phyloP scores from a whole-genome alignment of 1,140 invertebrate genomes.

The Telenomus remus region DNA sequence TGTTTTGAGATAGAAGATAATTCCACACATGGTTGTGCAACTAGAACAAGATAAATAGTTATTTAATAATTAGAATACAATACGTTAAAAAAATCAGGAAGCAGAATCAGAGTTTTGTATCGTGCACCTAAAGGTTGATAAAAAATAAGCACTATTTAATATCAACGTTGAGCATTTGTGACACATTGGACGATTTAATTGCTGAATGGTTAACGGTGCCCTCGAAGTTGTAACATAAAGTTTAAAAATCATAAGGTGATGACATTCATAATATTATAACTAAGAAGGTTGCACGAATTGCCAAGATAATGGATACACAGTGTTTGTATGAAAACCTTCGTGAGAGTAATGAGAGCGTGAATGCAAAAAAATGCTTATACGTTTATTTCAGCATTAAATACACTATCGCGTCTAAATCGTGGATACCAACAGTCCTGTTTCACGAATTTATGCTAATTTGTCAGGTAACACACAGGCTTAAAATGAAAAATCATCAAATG shows the following conservation, averaged over 20 bases:
- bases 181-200: conserved; percentile 3
- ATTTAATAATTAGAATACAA: background rate
- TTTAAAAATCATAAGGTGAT: conserved; percentile 33
- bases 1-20: no score
- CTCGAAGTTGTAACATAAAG: conserved; percentile 9
- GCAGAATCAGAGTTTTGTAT: background rate
- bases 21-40: background rate
- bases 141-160: background rate
- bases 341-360: conserved; percentile 72
- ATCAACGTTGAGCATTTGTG: conserved; percentile 1
- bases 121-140: background rate
- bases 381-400: conserved; percentile 54
- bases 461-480: no score
- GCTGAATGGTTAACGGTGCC: conserved; percentile 2
- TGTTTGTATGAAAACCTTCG: conserved; percentile 66
- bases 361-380: conserved; percentile 63
- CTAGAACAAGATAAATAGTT: background rate
- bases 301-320: conserved; percentile 60
- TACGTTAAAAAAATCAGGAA: background rate
- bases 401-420: conserved; percentile 37
- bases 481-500: no score
- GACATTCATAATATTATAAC: conserved; percentile 42
- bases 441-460: no score
- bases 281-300: conserved; percentile 46
- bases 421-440: conserved; percentile 9